Conservation (phyloP, 1,140 invertebrate genomes). For the Heliothis virescens region DNA sequence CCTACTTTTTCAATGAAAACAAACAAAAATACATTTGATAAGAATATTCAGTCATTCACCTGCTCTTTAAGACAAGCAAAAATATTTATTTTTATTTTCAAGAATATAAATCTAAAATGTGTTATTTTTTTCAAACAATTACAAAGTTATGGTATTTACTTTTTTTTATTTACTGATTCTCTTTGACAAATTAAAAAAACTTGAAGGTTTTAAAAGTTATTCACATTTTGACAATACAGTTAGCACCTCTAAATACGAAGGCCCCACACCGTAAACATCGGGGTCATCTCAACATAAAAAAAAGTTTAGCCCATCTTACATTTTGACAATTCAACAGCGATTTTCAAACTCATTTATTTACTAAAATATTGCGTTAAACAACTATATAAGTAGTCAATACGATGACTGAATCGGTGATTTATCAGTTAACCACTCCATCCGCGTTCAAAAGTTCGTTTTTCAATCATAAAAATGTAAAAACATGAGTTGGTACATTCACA, state of each 20-base stretch:
- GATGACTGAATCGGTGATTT: constrained; percentile 32
- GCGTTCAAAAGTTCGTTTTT: constrained; percentile 57
- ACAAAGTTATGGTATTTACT: neutral
- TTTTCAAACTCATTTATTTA: constrained; percentile 36
- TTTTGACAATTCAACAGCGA: constrained; percentile 28
- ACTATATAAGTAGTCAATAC: constrained; percentile 7
- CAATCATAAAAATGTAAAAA: constrained; percentile 78
- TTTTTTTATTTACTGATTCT: neutral
- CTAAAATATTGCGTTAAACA: constrained; percentile 15
- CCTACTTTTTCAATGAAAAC: constrained; percentile 18
- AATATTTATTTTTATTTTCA: neutral
- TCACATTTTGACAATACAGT: constrained; percentile 33
- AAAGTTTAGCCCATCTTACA: constrained; percentile 41
- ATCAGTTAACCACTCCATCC: constrained; percentile 49
- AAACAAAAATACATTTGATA: constrained; percentile 8
- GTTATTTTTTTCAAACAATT: neutral
- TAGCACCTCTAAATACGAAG: constrained; percentile 55
- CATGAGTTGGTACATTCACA: constrained; percentile 66
- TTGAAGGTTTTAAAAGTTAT: constrained; percentile 12
- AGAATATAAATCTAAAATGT: neutral
- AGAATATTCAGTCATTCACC: neutral
- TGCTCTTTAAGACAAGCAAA: neutral
- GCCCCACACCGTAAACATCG: constrained; percentile 55
- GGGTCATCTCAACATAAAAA: constrained; percentile 50
- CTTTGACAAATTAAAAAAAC: too few species aligned